A percentile compares a stretch with the other conserved stretches of the same genome.
phyloP scores from a whole-genome alignment of 2,888 invertebrate genomes.

The Xestia xanthographa region DNA sequence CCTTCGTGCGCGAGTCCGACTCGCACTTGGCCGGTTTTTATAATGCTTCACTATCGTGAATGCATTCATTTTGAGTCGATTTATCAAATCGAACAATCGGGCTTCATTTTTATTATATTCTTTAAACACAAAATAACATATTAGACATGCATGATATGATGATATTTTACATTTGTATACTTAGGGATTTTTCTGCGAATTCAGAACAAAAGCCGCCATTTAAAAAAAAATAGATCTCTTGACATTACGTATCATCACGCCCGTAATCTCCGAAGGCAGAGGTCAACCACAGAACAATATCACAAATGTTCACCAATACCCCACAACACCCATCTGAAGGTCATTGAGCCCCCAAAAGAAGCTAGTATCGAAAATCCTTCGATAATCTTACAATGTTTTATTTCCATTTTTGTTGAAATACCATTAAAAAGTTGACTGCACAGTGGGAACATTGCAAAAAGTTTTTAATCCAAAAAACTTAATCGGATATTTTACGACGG shows the following conservation, averaged over 20 bases:
- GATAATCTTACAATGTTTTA: not conserved
- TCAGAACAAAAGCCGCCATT: too few relatives aligned
- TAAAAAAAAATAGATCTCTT: not conserved
- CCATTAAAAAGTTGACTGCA: conserved; percentile 1
- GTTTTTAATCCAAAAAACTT: conserved; percentile 25
- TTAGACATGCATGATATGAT: too few relatives aligned
- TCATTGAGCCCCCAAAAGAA: not conserved
- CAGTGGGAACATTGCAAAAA: conserved; percentile 27
- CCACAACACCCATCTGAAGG: not conserved
- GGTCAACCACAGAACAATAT: not conserved
- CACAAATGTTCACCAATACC: not conserved
- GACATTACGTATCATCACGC: not conserved
- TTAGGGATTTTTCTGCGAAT: too few relatives aligned
- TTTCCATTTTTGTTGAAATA: not conserved
- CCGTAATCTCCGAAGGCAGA: not conserved
- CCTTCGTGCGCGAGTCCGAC: too few relatives aligned
- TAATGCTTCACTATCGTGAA: not conserved
- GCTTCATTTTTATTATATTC: not conserved
- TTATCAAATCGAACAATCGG: conserved; percentile 9
- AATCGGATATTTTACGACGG: conserved; percentile 17
- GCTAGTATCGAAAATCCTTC: not conserved
- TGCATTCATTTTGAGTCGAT: conserved; percentile 19
- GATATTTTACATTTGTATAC: too few relatives aligned
- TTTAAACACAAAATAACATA: too few relatives aligned
- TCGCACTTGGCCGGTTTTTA: too few relatives aligned